Evolutionary conservation across 2,888 invertebrate genomes (phyloP).

Genomic region (Tetragonula carbonaria): DNA sequence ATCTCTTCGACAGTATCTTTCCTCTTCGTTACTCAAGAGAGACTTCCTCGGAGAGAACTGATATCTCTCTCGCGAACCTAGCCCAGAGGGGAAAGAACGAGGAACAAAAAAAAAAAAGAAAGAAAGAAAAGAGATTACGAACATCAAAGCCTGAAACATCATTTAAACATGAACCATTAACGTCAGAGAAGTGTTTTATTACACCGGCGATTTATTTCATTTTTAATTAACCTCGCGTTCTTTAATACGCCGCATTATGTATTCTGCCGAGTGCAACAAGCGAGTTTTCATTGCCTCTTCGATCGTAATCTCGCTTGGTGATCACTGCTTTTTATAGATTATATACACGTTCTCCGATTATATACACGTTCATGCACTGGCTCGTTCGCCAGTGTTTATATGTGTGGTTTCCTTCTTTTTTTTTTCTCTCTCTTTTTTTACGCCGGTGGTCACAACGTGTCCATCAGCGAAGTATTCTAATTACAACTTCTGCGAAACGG

Average conservation of each 20-base stretch:
- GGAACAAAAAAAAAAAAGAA: neutral
- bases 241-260: neutral
- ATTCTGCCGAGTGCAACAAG: neutral
- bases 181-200: neutral
- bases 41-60: neutral
- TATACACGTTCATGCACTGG: neutral
- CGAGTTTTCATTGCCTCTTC: neutral
- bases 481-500: neutral
- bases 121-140: neutral
- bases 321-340: neutral
- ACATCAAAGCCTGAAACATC: neutral
- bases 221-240: slow-evolving; percentile 25
- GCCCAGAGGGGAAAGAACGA: too few relatives aligned
- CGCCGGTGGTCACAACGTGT: neutral
- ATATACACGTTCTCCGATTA: neutral
- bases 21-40: neutral
- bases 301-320: slow-evolving; percentile 26
- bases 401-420: neutral
- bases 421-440: neutral
- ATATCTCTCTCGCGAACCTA: neutral
- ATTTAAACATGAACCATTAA: neutral
- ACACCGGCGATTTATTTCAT: slow-evolving; percentile 16
- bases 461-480: slow-evolving; percentile 23
- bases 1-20: slow-evolving; percentile 3
- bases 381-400: neutral